Conservation (phyloP, 2,797 vertebrate genomes). For the Numenius phaeopus region DNA sequence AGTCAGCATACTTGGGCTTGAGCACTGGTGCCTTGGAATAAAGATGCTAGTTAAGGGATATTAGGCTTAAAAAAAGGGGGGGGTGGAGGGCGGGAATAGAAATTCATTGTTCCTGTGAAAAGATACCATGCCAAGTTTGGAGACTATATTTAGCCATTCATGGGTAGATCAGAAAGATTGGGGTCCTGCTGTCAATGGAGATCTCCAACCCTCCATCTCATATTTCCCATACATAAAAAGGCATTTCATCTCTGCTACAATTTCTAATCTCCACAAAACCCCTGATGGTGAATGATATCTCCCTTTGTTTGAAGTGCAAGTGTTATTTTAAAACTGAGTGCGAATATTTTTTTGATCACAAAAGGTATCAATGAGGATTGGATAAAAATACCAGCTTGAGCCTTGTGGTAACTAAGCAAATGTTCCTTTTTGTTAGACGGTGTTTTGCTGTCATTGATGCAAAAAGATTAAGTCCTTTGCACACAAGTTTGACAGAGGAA, state of each 20-base stretch:
- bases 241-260: background rate
- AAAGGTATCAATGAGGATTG: background rate
- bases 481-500: background rate
- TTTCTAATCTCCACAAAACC: background rate
- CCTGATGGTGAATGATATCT: background rate
- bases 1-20: background rate
- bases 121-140: background rate
- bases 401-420: background rate
- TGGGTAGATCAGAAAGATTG: background rate
- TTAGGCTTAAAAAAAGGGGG: background rate
- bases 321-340: background rate
- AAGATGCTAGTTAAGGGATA: background rate
- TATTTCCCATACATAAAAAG: background rate
- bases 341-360: background rate
- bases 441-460: background rate
- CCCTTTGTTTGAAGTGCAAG: background rate
- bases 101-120: background rate
- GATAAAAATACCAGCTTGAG: background rate
- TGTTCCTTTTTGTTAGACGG: background rate
- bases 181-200: background rate
- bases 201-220: background rate
- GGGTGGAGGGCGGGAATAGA: background rate
- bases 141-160: conserved; percentile 24
- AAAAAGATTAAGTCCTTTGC: background rate
- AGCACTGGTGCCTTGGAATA: background rate